phyloP scores from a whole-genome alignment of 2,113 vertebrate species.

The Lampris megalopsis region DNA sequence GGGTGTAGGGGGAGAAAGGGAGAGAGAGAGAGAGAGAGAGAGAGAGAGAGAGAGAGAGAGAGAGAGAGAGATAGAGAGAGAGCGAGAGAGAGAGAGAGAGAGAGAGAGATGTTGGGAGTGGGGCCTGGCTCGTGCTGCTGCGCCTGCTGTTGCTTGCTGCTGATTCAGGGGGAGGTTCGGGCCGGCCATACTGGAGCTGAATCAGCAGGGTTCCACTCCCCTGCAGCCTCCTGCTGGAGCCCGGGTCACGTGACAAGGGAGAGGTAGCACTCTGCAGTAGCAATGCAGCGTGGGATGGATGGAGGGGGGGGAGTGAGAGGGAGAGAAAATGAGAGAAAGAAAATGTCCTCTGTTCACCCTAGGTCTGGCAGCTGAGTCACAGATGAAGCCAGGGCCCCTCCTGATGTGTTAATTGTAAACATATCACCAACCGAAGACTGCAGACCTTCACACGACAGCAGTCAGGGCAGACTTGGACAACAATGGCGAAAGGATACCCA shows the following conservation, averaged over 20 bases:
- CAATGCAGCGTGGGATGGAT: conserved; percentile 74
- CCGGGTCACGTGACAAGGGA: conserved; percentile 75
- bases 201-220: conserved; percentile 78
- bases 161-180: conserved; percentile 75
- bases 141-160: conserved; percentile 59
- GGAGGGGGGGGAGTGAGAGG: conserved; percentile 29
- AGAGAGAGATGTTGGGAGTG: conserved; percentile 19
- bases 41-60: conserved; percentile 16
- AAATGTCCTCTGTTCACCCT: conserved; percentile 69
- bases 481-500: no score
- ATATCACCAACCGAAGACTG: conserved; percentile 39
- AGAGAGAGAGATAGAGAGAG: no score
- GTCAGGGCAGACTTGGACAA: no score
- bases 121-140: conserved; percentile 44
- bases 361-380: conserved; percentile 70
- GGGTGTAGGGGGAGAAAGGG: neutral
- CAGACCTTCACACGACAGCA: neutral
- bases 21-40: neutral
- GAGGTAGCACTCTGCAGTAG: conserved; percentile 76
- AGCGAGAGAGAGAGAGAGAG: conserved; percentile 7
- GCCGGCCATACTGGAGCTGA: conserved; percentile 73
- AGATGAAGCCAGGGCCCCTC: conserved; percentile 48
- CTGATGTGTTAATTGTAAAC: conserved; percentile 30
- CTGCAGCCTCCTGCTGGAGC: conserved; percentile 76
- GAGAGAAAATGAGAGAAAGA: conserved; percentile 26